Evolutionary conservation across 2,113 vertebrate species (phyloP), one percentile per base, ranked within the genome.

Genomic region (Columba livia): DNA sequence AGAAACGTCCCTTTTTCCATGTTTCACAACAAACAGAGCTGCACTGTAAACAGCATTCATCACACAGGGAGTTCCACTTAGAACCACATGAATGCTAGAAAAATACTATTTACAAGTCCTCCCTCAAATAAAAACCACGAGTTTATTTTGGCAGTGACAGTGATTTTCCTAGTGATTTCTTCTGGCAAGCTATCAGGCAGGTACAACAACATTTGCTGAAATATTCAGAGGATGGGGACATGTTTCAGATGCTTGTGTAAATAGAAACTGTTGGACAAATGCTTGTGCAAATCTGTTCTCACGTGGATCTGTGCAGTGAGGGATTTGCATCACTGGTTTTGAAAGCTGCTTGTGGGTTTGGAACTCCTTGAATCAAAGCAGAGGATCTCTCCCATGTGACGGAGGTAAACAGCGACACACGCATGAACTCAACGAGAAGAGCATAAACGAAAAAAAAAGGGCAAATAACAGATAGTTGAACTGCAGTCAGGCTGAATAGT

Each of bases 91-190:
- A 96, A 88, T 3, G 29, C 61, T 93, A 88, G 88, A 81, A 94
- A 96, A 95, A 92, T 83, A 78, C 65, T 92, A 75, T 93, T 96
- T 95, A 92, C 88, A 93, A 94, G 58, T 94, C 51, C 70, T 96
- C 86, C 77, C 47, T 75, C 80, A 95, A 96, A 96, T 96, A 95
- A 94, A 96, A 96, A 57, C 58, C 77, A 29, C 44, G 56, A 79
- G 86, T 95, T 94, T 94, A 72, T 95, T 93, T 96, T 96, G 96
- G 90, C 96, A 93, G 21, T 2, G 6, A 24, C 70, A 86, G 72
- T 2, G 17, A 65, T 87, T 80, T 79, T 96, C 82, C 83, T 7
- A 60, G 85, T 74, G 88, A 86, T 75, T 58, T 44, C 69, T 84
- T 69, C 77, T 95, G 88, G 83, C 88, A 66, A 86, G 66, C 0